Evolutionary conservation across 2,113 vertebrate genomes (phyloP).

Genomic region (Irena cyanogastra): DNA sequence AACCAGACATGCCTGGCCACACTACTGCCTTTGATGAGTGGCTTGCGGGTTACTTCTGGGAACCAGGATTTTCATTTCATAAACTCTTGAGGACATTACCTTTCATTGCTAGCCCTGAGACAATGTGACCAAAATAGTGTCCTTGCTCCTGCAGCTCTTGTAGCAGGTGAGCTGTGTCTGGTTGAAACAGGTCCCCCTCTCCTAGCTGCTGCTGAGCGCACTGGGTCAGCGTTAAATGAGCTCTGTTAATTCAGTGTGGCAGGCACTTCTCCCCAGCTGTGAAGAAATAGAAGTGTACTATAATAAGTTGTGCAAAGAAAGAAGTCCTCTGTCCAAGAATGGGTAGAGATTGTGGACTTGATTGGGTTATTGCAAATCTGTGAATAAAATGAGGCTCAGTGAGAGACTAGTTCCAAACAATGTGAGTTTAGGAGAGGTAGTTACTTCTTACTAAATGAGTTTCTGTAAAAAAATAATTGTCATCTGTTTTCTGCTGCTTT

Average conservation of each 20-base stretch:
- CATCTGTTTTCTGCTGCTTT: conserved; percentile 3
- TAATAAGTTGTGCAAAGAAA: background rate
- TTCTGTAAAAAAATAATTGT: background rate
- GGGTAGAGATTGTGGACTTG: background rate
- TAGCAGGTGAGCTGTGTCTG: background rate
- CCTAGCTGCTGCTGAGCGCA: rapidly evolving
- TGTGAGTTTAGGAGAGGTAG: background rate
- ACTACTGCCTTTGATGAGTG: background rate
- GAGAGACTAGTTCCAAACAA: background rate
- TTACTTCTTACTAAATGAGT: background rate
- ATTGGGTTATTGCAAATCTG: background rate
- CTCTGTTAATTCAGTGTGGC: background rate
- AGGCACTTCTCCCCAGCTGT: background rate
- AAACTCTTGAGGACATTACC: background rate
- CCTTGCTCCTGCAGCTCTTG: background rate
- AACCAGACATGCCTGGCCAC: background rate
- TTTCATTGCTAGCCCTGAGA: background rate
- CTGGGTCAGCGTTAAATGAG: background rate
- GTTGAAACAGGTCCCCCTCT: background rate
- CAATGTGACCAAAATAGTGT: background rate
- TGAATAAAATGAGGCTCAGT: background rate
- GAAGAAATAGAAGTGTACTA: background rate
- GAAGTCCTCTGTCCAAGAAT: background rate
- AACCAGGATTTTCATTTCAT: background rate
- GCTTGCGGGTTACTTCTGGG: background rate